These are phyloP conservation scores for Ligdia adustata DNA, from an alignment of 2,888 invertebrate genomes.

Conservation along the genomic window DNA sequence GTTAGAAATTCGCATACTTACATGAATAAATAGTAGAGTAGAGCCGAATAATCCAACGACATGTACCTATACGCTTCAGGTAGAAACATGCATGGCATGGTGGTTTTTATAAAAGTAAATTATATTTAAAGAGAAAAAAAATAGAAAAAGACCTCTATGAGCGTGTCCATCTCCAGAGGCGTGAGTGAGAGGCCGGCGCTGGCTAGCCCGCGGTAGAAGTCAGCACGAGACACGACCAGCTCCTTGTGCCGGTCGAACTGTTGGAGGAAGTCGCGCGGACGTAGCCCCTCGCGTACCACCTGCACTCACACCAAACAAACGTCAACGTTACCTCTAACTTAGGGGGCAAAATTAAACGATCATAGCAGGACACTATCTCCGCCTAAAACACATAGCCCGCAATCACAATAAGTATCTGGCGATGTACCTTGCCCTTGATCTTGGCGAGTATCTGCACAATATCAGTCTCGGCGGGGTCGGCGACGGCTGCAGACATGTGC, in stretches of 20 bases:
- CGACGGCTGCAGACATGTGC: constrained; percentile 39
- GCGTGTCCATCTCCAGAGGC: constrained; percentile 86
- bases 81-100: too few relatives aligned
- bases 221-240: constrained; percentile 84
- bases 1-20: too few relatives aligned
- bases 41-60: too few relatives aligned
- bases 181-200: constrained; percentile 86
- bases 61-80: too few relatives aligned
- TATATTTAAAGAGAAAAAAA: too few relatives aligned
- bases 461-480: constrained; percentile 81
- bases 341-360: too few relatives aligned
- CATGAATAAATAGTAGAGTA: too few relatives aligned
- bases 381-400: too few relatives aligned
- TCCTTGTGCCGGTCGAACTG: constrained; percentile 87
- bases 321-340: too few relatives aligned
- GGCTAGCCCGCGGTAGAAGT: constrained; percentile 89
- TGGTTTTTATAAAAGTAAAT: too few relatives aligned
- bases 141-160: constrained; percentile 86
- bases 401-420: too few relatives aligned
- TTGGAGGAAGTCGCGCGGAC: constrained; percentile 86
- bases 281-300: constrained; percentile 87
- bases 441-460: constrained; percentile 89
- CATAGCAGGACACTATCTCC: too few relatives aligned
- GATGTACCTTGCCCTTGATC: constrained; percentile 86
- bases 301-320: constrained; percentile 44